Percentiles rank a stretch among this genome's conserved stretches.
Conservation (phyloP, 2,888 invertebrate genomes). For the Orchestes rusci region DNA sequence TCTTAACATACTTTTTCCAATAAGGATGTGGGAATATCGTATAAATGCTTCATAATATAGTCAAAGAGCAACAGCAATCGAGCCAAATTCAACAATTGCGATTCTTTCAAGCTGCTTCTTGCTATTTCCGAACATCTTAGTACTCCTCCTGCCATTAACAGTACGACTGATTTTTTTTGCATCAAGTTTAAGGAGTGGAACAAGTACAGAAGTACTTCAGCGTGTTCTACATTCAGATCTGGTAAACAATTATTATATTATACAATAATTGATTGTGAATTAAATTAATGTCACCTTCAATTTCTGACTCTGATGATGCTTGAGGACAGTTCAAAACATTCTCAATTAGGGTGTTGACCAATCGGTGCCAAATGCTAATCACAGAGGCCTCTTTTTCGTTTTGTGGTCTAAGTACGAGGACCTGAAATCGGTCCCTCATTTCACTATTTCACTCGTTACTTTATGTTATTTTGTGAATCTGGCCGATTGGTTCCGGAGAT, state of each 20-base stretch:
- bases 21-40: constrained; percentile 82
- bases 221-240: constrained; percentile 94
- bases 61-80: constrained; percentile 81
- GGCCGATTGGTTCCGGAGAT: no score
- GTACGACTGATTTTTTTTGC: constrained; percentile 91
- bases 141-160: constrained; percentile 72
- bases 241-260: constrained; percentile 39
- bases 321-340: constrained; percentile 65
- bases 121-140: constrained; percentile 61
- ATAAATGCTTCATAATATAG: constrained; percentile 91
- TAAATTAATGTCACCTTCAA: constrained; percentile 69
- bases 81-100: constrained; percentile 74
- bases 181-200: constrained; percentile 92
- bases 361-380: constrained; percentile 84
- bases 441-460: no score
- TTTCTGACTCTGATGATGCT: constrained; percentile 58
- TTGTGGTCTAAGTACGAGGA: constrained; percentile 70
- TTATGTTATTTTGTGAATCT: no score
- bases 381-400: constrained; percentile 85
- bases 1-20: constrained; percentile 65
- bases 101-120: constrained; percentile 51
- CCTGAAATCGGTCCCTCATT: no score
- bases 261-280: no score
- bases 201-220: constrained; percentile 84
- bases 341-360: constrained; percentile 82